Evolutionary conservation across 2,888 invertebrate species (phyloP).

Genomic region (Luffia ferchaultella): DNA sequence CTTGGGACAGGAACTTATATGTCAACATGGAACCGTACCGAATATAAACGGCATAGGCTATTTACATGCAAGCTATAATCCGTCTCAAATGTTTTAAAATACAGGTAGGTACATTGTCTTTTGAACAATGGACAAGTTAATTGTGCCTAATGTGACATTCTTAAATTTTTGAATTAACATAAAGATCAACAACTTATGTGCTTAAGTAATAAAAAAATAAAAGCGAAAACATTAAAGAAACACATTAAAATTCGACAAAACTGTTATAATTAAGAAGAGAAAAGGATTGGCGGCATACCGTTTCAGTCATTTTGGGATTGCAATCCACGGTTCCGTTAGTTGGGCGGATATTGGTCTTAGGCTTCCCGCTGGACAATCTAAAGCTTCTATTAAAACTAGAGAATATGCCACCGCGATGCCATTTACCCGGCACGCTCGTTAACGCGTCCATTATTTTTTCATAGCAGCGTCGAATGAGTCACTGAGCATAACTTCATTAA

Average conservation of each 20-base stretch:
- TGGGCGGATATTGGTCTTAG: slow-evolving; percentile 17
- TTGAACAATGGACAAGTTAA: too few species aligned
- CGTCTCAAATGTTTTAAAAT: too few species aligned
- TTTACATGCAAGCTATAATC: too few species aligned
- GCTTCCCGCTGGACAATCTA: slow-evolving; percentile 41
- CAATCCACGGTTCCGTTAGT: background rate
- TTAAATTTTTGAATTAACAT: too few species aligned
- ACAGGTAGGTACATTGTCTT: too few species aligned
- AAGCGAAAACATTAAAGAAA: too few species aligned
- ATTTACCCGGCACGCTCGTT: slow-evolving; percentile 44
- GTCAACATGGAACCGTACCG: background rate
- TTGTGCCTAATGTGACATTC: too few species aligned
- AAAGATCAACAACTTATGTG: too few species aligned
- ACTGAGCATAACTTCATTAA: slow-evolving; percentile 31
- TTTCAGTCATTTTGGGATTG: background rate
- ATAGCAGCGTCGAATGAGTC: slow-evolving; percentile 42
- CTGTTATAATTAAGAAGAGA: too few species aligned
- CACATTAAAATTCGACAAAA: too few species aligned
- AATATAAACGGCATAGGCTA: background rate
- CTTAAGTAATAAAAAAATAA: too few species aligned
- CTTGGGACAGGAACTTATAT: background rate
- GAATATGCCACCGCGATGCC: slow-evolving; percentile 55
- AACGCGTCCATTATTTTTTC: slow-evolving; percentile 48
- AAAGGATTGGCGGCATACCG: too few species aligned
- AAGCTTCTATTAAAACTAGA: slow-evolving; percentile 56